phyloP scores from a whole-genome alignment of 2,797 vertebrate genomes.

The Siniperca undulata region DNA sequence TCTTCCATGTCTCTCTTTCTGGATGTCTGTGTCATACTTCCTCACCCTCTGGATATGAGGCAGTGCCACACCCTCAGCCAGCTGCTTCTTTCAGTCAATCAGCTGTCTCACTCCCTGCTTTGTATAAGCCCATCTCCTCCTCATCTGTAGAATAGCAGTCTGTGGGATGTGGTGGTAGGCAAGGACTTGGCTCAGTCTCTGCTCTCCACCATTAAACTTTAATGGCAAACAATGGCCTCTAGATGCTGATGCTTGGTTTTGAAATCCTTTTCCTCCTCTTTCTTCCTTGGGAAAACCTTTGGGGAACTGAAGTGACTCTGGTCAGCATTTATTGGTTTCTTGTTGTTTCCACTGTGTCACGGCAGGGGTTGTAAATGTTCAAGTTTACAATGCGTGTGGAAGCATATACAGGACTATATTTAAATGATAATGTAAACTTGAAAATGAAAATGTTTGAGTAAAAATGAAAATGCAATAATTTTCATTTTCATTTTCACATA shows the following conservation, averaged over 20 bases:
- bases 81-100: conserved; percentile 3
- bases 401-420: too few relatives aligned
- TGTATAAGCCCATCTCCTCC: background rate
- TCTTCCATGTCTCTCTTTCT: background rate
- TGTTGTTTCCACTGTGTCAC: conserved; percentile 1
- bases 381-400: background rate
- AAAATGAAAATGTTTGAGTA: too few relatives aligned
- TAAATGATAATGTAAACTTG: too few relatives aligned
- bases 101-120: background rate
- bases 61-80: background rate
- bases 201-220: conserved; percentile 28
- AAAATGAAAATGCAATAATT: too few relatives aligned
- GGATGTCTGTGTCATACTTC: background rate
- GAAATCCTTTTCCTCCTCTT: background rate
- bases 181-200: conserved; percentile 3
- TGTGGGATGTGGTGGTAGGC: background rate
- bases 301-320: conserved; percentile 9
- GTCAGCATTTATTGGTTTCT: background rate
- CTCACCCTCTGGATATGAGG: background rate
- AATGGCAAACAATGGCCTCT: conserved; percentile 26
- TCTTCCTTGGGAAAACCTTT: background rate
- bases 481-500: too few relatives aligned
- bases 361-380: background rate
- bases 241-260: conserved; percentile 22
- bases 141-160: background rate